These are phyloP conservation scores for Taeniopygia guttata DNA, from an alignment of 2,797 vertebrate species.

Conservation along the genomic window DNA sequence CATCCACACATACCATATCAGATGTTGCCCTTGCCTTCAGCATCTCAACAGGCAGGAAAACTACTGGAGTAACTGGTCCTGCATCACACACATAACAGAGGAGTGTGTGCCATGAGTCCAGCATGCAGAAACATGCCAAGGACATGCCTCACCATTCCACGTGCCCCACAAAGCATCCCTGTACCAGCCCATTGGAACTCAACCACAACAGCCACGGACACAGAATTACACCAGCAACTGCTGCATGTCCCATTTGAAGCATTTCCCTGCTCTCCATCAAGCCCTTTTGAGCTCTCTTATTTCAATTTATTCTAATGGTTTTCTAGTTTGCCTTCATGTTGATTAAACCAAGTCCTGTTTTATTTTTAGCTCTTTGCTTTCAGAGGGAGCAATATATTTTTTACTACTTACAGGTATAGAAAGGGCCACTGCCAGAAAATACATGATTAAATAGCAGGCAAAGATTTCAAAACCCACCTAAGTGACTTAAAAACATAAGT, in stretches of 20 bases:
- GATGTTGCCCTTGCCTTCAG: not conserved
- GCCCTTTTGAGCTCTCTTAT: not conserved
- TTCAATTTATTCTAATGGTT: not conserved
- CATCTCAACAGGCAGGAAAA: not conserved
- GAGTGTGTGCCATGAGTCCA: rapidly evolving
- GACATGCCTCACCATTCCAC: not conserved
- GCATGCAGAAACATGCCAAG: not conserved
- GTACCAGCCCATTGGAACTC: rapidly evolving
- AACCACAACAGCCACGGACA: rapidly evolving
- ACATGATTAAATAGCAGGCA: not conserved
- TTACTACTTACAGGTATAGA: conserved; percentile 5
- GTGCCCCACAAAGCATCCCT: not conserved
- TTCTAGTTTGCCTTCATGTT: not conserved
- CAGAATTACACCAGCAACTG: not conserved
- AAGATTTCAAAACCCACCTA: not conserved
- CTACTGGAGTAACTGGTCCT: not conserved
- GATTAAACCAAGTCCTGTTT: not conserved
- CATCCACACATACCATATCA: not conserved
- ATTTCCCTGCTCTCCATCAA: not conserved
- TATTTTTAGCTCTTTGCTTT: conserved; percentile 19
- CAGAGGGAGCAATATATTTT: not conserved
- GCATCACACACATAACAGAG: too few species aligned
- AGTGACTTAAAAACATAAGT: not conserved
- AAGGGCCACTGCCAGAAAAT: not conserved
- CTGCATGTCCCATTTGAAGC: not conserved